phyloP scores from a whole-genome alignment of 1,140 invertebrate species.

The Hetaerina americana region DNA sequence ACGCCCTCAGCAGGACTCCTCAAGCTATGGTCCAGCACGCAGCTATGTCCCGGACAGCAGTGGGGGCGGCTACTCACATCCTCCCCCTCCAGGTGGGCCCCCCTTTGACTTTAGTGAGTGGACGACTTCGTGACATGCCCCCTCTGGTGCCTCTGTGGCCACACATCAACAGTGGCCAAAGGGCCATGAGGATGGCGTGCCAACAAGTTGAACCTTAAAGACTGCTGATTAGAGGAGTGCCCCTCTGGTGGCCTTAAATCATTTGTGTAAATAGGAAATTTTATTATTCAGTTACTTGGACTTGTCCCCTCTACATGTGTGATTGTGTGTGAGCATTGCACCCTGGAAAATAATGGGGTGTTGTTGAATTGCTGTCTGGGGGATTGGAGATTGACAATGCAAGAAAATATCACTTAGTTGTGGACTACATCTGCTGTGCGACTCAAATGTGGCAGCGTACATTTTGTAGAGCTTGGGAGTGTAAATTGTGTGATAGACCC shows the following conservation, averaged over 20 bases:
- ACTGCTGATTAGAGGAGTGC: constrained; percentile 9
- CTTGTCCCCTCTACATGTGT: constrained; percentile 13
- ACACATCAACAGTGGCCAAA: background rate
- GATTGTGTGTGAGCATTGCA: constrained; percentile 4
- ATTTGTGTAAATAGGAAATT: constrained; percentile 4
- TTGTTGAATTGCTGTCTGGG: background rate
- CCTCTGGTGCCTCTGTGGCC: background rate
- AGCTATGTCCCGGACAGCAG: constrained; percentile 29
- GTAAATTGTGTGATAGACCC: background rate
- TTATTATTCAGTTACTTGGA: constrained; percentile 17
- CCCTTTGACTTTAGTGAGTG: constrained; percentile 46
- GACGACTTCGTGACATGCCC: constrained; percentile 38
- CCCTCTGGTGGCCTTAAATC: background rate
- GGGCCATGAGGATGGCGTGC: background rate
- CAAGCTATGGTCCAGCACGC: constrained; percentile 28
- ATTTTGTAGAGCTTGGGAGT: background rate
- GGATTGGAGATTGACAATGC: background rate
- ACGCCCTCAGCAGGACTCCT: constrained; percentile 22
- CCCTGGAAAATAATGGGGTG: background rate
- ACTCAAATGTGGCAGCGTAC: background rate
- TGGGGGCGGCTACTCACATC: constrained; percentile 41
- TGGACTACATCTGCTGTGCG: background rate
- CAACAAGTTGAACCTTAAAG: constrained; percentile 1
- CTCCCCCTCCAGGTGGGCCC: constrained; percentile 38
- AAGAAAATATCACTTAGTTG: background rate